A percentile compares a stretch with the other conserved stretches of the same genome.
These are phyloP conservation scores for Drosophila equinoxialis DNA, from an alignment of 1,140 invertebrate species.

Conservation along the genomic window DNA sequence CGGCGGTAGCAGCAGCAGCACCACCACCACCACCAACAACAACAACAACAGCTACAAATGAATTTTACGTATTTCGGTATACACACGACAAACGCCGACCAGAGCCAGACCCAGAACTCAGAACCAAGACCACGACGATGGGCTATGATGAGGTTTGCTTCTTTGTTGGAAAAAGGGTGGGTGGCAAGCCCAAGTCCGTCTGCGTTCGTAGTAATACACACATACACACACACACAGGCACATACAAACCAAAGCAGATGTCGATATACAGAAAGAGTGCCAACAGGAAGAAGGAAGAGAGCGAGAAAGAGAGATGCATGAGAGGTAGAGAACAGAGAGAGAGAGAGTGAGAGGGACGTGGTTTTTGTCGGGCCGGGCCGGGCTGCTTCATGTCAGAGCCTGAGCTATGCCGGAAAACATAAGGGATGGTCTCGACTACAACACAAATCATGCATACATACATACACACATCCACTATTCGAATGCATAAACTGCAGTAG, in stretches of 20 bases:
- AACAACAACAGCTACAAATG: slow-evolving; percentile 75
- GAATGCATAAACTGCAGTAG: slow-evolving; percentile 68
- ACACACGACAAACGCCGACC: slow-evolving; percentile 74
- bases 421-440: slow-evolving; percentile 63
- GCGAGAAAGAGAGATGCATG: slow-evolving; percentile 39
- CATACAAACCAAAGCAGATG: slow-evolving; percentile 59
- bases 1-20: slow-evolving; percentile 39
- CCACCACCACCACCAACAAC: slow-evolving; percentile 32
- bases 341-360: slow-evolving; percentile 3
- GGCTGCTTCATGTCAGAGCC: not conserved
- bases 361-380: slow-evolving; percentile 21
- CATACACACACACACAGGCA: slow-evolving; percentile 19
- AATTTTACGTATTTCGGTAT: slow-evolving; percentile 80
- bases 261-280: slow-evolving; percentile 72
- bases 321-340: slow-evolving; percentile 35
- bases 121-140: slow-evolving; percentile 44
- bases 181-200: slow-evolving; percentile 65
- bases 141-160: slow-evolving; percentile 32
- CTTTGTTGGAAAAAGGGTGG: slow-evolving; percentile 59
- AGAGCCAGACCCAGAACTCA: slow-evolving; percentile 33
- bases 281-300: slow-evolving; percentile 41
- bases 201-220: slow-evolving; percentile 73
- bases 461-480: slow-evolving; percentile 48
- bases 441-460: slow-evolving; percentile 37
- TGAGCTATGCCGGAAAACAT: slow-evolving; percentile 37